Conservation (phyloP, 1,140 invertebrate species). For the Pseudomyrmex concolor region DNA sequence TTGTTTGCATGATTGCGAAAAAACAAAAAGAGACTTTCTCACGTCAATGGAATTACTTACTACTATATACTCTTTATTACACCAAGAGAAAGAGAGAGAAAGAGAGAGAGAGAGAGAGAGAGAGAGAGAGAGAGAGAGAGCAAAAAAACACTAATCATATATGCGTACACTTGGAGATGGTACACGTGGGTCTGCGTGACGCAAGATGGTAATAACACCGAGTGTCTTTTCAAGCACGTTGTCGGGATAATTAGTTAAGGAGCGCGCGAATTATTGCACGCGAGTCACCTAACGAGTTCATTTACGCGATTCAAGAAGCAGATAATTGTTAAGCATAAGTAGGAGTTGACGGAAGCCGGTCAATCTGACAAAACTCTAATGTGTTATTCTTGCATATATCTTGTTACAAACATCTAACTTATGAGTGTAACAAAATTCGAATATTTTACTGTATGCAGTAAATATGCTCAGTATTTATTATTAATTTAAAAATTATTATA, state of each 20-base stretch:
- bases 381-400: neutral
- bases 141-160: slow-evolving; percentile 22
- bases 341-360: slow-evolving; percentile 17
- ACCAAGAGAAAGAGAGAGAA: no score
- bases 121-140: neutral
- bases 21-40: slow-evolving; percentile 20
- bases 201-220: slow-evolving; percentile 29
- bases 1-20: slow-evolving; percentile 47
- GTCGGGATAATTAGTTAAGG: slow-evolving; percentile 38
- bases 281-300: neutral
- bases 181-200: slow-evolving; percentile 3
- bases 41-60: slow-evolving; percentile 29
- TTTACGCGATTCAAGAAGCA: slow-evolving; percentile 3
- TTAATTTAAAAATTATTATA: no score
- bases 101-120: no score
- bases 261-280: slow-evolving; percentile 7
- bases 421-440: neutral
- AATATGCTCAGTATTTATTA: no score
- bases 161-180: neutral
- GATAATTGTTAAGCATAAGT: neutral
- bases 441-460: no score
- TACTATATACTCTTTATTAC: neutral
- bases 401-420: neutral
- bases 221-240: slow-evolving; percentile 36
- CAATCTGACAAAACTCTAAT: neutral